Evolutionary conservation across 2,797 vertebrate species (phyloP).

Genomic region (Lindbergichthys nudifrons): DNA sequence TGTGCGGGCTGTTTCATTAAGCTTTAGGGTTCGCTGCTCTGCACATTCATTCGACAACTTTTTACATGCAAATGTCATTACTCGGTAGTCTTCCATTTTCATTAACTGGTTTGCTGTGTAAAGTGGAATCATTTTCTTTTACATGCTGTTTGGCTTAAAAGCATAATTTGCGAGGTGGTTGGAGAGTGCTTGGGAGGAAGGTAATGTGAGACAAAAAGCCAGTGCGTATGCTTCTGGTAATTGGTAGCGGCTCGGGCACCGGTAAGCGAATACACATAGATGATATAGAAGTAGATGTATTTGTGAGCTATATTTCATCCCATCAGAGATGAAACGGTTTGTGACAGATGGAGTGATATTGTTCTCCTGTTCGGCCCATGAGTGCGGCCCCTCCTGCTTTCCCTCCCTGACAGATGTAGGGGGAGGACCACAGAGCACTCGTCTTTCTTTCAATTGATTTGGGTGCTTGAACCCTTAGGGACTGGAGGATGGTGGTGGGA

Average conservation of each 20-base stretch:
- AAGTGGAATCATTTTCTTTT: constrained; percentile 70
- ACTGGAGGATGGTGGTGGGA: constrained; percentile 69
- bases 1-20: constrained; percentile 56
- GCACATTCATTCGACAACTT: constrained; percentile 57
- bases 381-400: constrained; percentile 80
- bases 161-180: constrained; percentile 75
- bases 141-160: constrained; percentile 68
- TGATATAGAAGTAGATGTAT: constrained; percentile 78
- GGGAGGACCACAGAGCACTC: constrained; percentile 82
- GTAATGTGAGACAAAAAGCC: constrained; percentile 77
- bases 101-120: constrained; percentile 63
- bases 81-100: constrained; percentile 65
- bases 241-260: constrained; percentile 59
- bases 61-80: constrained; percentile 66
- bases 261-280: constrained; percentile 77
- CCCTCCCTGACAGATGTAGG: constrained; percentile 87
- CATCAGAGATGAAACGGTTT: constrained; percentile 82
- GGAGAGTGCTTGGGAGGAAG: constrained; percentile 72
- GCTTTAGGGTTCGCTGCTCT: constrained; percentile 42
- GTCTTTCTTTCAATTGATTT: constrained; percentile 88
- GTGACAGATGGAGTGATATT: constrained; percentile 89
- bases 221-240: constrained; percentile 69
- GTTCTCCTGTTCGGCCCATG: constrained; percentile 76
- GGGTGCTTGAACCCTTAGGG: constrained; percentile 84
- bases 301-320: constrained; percentile 81